These are phyloP conservation scores for Microcebus jonahi DNA, from an alignment of 2,113 vertebrate species.

Conservation along the genomic window DNA sequence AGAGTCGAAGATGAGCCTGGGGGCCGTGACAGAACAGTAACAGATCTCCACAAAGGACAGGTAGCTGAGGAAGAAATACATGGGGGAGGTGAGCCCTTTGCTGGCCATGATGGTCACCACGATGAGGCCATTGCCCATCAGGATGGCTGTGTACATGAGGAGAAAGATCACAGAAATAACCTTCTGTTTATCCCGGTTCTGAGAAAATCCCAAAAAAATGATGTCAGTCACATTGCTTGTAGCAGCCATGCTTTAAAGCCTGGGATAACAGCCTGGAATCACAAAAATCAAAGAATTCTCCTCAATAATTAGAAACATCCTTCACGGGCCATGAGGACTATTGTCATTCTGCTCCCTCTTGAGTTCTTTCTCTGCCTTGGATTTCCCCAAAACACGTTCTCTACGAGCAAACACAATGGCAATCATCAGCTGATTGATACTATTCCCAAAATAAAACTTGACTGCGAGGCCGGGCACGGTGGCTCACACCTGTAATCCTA, in stretches of 20 bases:
- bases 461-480: background rate
- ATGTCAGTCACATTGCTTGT: constrained; percentile 52
- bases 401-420: background rate
- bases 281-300: background rate
- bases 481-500: no score
- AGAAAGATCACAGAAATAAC: constrained; percentile 53
- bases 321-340: background rate
- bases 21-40: constrained; percentile 75
- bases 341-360: background rate
- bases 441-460: background rate
- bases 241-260: background rate
- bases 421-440: background rate
- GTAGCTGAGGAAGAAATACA: constrained; percentile 80
- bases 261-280: background rate
- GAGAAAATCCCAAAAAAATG: constrained; percentile 56
- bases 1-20: constrained; percentile 77
- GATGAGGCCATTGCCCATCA: constrained; percentile 58
- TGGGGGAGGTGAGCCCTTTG: constrained; percentile 69
- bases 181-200: constrained; percentile 5
- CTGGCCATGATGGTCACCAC: constrained; percentile 64
- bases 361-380: background rate
- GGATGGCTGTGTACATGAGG: constrained; percentile 11
- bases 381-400: background rate
- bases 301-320: background rate
- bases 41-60: constrained; percentile 78